A percentile compares a stretch with the other conserved stretches of the same genome.
Conservation (phyloP, 1,140 invertebrate genomes). For the Homarus americanus region DNA sequence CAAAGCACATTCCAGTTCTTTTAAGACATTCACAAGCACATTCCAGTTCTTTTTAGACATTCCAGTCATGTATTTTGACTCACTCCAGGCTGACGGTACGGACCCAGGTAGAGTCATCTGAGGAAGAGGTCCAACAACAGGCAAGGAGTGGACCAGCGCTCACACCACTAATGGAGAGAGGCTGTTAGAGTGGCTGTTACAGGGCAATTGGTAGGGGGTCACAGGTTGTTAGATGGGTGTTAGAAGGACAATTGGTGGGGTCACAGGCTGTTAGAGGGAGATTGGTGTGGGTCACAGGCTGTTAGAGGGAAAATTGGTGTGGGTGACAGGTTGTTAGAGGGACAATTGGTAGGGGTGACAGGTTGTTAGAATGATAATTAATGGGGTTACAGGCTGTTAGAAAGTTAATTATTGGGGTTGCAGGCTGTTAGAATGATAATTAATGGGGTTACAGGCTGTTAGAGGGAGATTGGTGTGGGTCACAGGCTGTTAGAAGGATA, state of each 20-base stretch:
- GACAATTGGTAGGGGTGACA: too few species aligned
- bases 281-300: not conserved
- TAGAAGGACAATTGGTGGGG: not conserved
- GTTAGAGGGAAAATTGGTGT: not conserved
- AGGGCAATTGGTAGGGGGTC: too few species aligned
- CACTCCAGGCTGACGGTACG: constrained; percentile 36
- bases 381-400: not conserved
- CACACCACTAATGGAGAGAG: constrained; percentile 48
- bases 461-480: not conserved
- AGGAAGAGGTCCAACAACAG: constrained; percentile 45
- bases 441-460: not conserved
- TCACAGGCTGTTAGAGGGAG: not conserved
- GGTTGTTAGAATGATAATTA: not conserved
- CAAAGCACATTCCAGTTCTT: not conserved
- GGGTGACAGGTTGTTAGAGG: not conserved
- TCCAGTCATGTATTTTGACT: not conserved
- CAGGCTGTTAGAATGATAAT: not conserved
- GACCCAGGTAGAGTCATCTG: constrained; percentile 46
- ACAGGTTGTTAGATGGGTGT: not conserved
- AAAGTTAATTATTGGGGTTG: not conserved
- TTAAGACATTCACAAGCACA: not conserved
- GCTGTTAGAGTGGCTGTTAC: too few species aligned
- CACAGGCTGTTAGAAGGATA: not conserved
- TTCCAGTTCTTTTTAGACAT: not conserved
- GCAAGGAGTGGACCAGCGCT: constrained; percentile 50